Evolutionary conservation across 1,140 invertebrate species (phyloP), one percentile per base, ranked within the genome.

Genomic region (Drosophila serrata): DNA sequence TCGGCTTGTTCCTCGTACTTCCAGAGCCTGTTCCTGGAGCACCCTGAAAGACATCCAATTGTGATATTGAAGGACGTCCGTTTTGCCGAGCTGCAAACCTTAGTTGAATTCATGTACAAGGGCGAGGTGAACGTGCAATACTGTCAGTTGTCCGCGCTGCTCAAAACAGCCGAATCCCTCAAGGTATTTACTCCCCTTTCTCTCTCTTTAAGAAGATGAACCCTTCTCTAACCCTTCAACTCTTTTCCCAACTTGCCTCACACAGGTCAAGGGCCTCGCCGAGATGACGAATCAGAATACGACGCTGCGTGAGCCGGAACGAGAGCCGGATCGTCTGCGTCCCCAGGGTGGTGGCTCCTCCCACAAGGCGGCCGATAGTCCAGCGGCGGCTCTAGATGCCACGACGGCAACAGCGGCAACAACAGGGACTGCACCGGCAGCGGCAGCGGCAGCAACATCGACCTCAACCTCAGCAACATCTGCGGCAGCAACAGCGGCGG

Each of bases 71-170:
- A 98, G 93, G 97, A 98, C 96, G 97, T 98, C 87, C 95, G 96
- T 91, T 97, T 97, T 93, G 94, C 95, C 82, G 97, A 98, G 94
- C 95, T 98, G 92, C 95, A 97, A 93, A 97, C 97, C 79, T 95
- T 98, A 91, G 96, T 98, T 92, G 97, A 98, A 94, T 98, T 98
- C 95, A 99, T 98, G 97, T 98, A 98, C 95, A 97, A 97, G 93
- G 97, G 97, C 82, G 97, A 98, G 93, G 97, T 98, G 77, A 98
- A 97, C 95, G 97, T 98, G 80, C 96, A 98, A 93, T 97, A 98
- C 93, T 97, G 97, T 93, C 97, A 98, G 94, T 94, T 98, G 87
- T 96, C 96, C 84, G 96, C 96, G 78, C 95, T 98, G 82, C 95
- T 98, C 76, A 98, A 98, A 94, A 98, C 97, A 86, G 98, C 98